Evolutionary conservation across 2,888 invertebrate genomes (phyloP).

Genomic region (Trichopoda pennipes): DNA sequence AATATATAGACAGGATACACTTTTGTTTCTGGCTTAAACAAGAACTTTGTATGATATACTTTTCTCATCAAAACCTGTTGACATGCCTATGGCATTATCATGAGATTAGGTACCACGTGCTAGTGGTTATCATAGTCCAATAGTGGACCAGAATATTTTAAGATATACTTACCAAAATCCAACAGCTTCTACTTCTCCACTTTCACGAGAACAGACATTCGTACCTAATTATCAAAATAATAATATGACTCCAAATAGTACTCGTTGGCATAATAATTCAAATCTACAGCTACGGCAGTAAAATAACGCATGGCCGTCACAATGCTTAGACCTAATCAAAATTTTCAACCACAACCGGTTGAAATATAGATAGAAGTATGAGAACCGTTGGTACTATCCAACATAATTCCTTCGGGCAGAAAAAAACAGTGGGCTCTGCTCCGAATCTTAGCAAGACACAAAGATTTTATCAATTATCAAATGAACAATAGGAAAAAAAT

Average conservation of each 20-base stretch:
- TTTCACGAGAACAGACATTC: not conserved
- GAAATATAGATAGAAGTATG: not conserved
- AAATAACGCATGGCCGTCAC: not conserved
- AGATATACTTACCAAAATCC: not conserved
- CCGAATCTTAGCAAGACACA: not conserved
- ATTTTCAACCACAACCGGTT: not conserved
- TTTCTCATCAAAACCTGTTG: conserved; percentile 4
- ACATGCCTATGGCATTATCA: conserved; percentile 5
- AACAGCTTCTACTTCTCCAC: not conserved
- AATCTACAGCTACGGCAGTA: not conserved
- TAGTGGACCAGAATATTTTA: not conserved
- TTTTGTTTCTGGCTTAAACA: conserved; percentile 12
- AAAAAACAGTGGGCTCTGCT: not conserved
- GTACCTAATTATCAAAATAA: not conserved
- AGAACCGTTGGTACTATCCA: not conserved
- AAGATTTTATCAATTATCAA: not conserved
- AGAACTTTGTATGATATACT: conserved; percentile 16
- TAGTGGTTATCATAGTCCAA: not conserved
- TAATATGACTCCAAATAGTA: not conserved
- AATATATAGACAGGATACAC: not conserved
- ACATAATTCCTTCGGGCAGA: not conserved
- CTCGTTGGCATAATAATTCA: not conserved
- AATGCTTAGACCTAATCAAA: not conserved
- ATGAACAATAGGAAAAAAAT: not conserved
- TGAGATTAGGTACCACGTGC: not conserved